These are phyloP conservation scores for Pedionomus torquatus DNA, from an alignment of 2,113 vertebrate genomes.

Conservation along the genomic window DNA sequence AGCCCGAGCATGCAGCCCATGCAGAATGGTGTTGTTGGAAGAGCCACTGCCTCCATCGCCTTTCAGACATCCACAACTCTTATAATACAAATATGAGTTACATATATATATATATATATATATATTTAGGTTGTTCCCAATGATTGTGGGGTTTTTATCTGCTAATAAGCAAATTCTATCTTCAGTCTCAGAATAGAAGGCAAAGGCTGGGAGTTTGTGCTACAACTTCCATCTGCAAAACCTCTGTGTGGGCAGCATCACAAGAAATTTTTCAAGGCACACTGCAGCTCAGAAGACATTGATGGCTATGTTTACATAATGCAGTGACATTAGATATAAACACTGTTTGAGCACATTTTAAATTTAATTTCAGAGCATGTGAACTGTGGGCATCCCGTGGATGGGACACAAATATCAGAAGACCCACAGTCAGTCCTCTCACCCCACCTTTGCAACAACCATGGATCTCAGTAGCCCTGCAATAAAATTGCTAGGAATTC, in stretches of 20 bases:
- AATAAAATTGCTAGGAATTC: not conserved
- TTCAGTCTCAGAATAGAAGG: not conserved
- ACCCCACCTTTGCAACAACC: not conserved
- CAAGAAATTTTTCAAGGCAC: not conserved
- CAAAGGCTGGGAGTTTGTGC: not conserved
- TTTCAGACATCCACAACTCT: not conserved
- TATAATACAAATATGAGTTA: not conserved
- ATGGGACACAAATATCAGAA: not conserved
- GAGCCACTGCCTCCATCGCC: not conserved
- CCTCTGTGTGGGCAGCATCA: not conserved
- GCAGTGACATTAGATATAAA: not conserved
- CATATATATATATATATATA: not conserved
- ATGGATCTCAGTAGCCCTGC: not conserved
- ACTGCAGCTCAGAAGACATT: not conserved
- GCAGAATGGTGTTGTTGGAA: not conserved
- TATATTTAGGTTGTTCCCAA: not conserved
- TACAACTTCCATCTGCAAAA: not conserved
- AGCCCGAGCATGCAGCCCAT: not conserved
- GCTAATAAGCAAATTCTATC: not conserved
- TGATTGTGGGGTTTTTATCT: not conserved
- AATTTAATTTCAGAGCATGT: not conserved
- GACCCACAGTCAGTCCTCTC: not conserved
- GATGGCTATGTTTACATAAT: constrained; percentile 7
- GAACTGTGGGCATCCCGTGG: not conserved
- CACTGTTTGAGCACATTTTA: not conserved